Evolutionary conservation across 2,797 vertebrate species (phyloP).

Genomic region (Natrix natrix): DNA sequence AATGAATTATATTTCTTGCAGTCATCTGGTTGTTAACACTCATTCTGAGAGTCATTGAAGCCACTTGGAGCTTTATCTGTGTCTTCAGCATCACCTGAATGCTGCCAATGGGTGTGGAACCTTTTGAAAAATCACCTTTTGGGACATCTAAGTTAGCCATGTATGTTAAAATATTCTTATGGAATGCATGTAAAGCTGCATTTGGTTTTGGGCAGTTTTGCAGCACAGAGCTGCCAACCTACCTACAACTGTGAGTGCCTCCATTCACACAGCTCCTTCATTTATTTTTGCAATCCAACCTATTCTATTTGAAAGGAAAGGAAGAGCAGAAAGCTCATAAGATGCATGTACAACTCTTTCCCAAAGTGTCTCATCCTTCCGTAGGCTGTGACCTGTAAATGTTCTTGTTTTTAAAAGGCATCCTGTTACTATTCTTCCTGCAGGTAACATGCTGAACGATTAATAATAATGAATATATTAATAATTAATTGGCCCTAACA

Average conservation of each 20-base stretch:
- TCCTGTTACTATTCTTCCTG: slow-evolving; percentile 24
- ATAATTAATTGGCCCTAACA: slow-evolving; percentile 33
- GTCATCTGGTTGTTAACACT: not conserved
- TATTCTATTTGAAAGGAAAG: not conserved
- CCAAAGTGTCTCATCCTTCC: not conserved
- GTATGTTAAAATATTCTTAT: not conserved
- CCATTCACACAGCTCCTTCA: not conserved
- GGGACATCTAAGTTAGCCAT: not conserved
- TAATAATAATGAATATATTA: slow-evolving; percentile 38
- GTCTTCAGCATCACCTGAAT: not conserved
- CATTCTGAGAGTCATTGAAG: not conserved
- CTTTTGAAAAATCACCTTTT: not conserved
- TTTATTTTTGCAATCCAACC: not conserved
- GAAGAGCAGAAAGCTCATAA: not conserved
- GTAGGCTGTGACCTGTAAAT: not conserved
- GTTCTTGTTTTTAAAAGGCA: slow-evolving; percentile 19
- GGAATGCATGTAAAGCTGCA: not conserved
- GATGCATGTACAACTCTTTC: not conserved
- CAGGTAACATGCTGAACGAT: not conserved
- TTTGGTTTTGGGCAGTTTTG: not conserved
- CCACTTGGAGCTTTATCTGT: not conserved
- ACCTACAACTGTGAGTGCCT: not conserved
- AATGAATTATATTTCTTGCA: not conserved
- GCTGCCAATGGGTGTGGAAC: not conserved
- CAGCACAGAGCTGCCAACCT: not conserved